Evolutionary conservation across 2,113 vertebrate species (phyloP).

Genomic region (Stercorarius parasiticus): DNA sequence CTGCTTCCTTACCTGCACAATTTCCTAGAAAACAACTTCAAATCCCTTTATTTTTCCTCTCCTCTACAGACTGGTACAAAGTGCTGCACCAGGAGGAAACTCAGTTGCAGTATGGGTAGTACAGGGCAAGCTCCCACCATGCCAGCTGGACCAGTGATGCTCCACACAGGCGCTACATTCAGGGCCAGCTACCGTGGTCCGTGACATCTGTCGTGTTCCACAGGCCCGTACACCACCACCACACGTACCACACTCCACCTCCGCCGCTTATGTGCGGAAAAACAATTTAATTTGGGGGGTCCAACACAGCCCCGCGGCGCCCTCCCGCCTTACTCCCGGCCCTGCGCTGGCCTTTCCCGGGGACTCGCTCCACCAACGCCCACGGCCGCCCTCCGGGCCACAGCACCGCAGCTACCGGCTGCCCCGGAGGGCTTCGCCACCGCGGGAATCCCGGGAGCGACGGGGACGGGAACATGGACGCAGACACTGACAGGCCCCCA

Average conservation of each 20-base stretch:
- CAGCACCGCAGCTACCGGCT: rapidly evolving
- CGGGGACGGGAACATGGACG: too few species aligned
- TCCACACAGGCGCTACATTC: too few species aligned
- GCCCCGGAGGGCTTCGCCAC: rapidly evolving
- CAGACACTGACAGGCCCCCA: too few species aligned
- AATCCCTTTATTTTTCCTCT: too few species aligned
- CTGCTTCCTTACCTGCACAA: background rate
- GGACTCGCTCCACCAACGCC: too few species aligned
- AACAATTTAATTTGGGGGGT: rapidly evolving
- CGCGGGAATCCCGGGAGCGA: too few species aligned
- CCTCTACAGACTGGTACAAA: background rate
- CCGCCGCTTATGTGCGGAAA: rapidly evolving
- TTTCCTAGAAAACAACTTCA: background rate
- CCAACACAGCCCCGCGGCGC: rapidly evolving
- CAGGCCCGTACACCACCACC: rapidly evolving
- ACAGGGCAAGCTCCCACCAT: rapidly evolving
- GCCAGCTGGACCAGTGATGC: rapidly evolving
- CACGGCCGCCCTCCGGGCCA: rapidly evolving
- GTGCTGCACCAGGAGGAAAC: background rate
- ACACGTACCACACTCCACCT: rapidly evolving
- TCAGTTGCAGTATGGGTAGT: rapidly evolving
- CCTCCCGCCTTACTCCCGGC: rapidly evolving
- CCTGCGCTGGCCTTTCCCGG: too few species aligned
- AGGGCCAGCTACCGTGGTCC: too few species aligned
- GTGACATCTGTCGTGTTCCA: rapidly evolving